Evolutionary conservation across 1,140 invertebrate genomes (phyloP).

Genomic region (Bombus superbus): DNA sequence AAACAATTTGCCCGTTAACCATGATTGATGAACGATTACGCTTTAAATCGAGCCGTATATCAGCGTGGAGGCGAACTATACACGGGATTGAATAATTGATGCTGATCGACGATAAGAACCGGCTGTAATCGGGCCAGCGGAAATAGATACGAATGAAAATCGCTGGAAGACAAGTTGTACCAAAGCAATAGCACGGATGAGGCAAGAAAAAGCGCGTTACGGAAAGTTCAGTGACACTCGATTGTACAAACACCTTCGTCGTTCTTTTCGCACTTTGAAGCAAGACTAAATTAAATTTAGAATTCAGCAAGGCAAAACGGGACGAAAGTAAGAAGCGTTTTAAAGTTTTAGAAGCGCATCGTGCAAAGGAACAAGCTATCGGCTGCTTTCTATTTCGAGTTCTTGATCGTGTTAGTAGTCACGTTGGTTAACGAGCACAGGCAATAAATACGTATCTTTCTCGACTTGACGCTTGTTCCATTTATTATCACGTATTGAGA

Average conservation of each 20-base stretch:
- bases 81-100: slow-evolving; percentile 27
- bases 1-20: slow-evolving; percentile 45
- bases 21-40: slow-evolving; percentile 46
- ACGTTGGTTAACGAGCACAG: too few species aligned
- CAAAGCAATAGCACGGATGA: not conserved
- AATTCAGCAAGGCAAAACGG: not conserved
- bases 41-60: not conserved
- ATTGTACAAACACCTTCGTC: not conserved
- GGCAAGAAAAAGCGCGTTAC: not conserved
- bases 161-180: slow-evolving; percentile 1
- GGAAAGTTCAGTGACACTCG: not conserved
- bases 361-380: not conserved
- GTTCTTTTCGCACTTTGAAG: not conserved
- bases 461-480: too few species aligned
- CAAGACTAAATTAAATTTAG: not conserved
- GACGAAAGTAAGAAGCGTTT: not conserved
- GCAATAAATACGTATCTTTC: too few species aligned
- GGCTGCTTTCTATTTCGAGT: not conserved
- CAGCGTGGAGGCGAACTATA: not conserved
- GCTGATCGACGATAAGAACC: not conserved
- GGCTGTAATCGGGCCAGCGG: not conserved
- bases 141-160: slow-evolving; percentile 24
- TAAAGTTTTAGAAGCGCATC: not conserved
- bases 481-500: too few species aligned
- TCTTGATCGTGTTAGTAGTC: not conserved